phyloP scores from a whole-genome alignment of 2,113 vertebrate genomes.

The Proterorhinus semilunaris region DNA sequence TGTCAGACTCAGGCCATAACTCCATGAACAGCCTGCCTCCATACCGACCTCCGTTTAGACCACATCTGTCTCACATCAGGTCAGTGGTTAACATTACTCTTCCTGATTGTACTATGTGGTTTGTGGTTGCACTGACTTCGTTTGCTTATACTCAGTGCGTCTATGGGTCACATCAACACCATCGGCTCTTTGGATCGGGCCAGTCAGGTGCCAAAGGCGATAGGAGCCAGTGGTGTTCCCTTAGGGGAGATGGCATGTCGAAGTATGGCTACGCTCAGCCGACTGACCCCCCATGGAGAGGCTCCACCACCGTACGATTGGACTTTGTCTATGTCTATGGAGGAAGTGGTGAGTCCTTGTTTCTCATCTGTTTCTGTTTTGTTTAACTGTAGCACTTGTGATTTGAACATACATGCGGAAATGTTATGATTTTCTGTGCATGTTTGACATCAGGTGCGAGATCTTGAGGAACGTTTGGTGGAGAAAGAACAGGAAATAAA shows the following conservation, averaged over 20 bases:
- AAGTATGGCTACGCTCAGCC: constrained; percentile 84
- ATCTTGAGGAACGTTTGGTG: constrained; percentile 86
- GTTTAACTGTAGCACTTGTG: not conserved
- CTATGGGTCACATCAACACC: constrained; percentile 93
- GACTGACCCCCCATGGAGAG: constrained; percentile 81
- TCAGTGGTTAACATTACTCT: constrained; percentile 22
- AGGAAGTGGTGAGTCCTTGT: constrained; percentile 76
- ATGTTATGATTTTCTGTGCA: not conserved
- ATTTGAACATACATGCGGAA: not conserved
- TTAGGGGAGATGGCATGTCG: constrained; percentile 78
- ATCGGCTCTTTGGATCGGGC: constrained; percentile 89
- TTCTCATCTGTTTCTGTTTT: not conserved
- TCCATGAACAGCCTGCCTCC: constrained; percentile 90
- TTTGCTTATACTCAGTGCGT: constrained; percentile 73
- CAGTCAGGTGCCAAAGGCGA: constrained; percentile 65
- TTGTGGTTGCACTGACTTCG: not conserved
- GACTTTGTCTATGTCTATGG: constrained; percentile 85
- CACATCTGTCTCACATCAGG: constrained; percentile 85
- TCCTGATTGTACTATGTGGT: constrained; percentile 23
- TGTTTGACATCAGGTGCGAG: constrained; percentile 71
- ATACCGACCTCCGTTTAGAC: constrained; percentile 83
- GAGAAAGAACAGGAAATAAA: constrained; percentile 89
- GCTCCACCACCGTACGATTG: constrained; percentile 88
- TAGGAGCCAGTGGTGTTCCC: constrained; percentile 63
- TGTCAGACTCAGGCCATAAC: constrained; percentile 87